Percentiles rank a stretch among this genome's conserved stretches.
Conservation (phyloP, 2,113 vertebrate genomes). For the Gymnogyps californianus region DNA sequence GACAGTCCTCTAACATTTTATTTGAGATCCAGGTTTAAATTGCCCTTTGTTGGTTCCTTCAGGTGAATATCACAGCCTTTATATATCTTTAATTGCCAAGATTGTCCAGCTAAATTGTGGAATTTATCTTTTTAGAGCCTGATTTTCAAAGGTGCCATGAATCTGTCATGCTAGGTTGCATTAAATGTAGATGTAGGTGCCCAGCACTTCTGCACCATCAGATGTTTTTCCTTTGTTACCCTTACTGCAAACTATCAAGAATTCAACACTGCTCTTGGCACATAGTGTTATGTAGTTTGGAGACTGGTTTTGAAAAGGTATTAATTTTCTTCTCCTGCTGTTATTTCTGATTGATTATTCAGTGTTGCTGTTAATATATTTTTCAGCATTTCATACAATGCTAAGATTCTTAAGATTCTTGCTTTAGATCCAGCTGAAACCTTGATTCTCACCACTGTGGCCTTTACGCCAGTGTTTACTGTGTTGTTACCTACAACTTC, state of each 20-base stretch:
- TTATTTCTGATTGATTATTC: background rate
- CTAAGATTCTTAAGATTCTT: background rate
- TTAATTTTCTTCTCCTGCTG: background rate
- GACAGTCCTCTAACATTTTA: background rate
- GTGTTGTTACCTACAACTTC: background rate
- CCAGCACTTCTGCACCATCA: background rate
- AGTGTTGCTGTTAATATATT: background rate
- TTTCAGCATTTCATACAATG: background rate
- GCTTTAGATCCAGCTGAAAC: constrained; percentile 1
- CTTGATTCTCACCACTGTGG: constrained; percentile 33
- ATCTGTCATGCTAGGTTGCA: background rate
- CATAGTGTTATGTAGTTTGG: background rate
- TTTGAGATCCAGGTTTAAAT: constrained; percentile 1
- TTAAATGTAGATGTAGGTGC: background rate
- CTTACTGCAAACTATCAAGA: background rate
- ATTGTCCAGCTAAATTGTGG: background rate
- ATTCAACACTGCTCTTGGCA: background rate
- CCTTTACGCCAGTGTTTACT: constrained; percentile 10
- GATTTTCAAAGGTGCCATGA: constrained; percentile 37
- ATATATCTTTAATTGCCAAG: background rate
- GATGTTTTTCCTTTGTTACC: background rate
- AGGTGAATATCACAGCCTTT: background rate
- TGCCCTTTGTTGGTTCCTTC: constrained; percentile 26
- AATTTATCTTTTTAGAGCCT: background rate
- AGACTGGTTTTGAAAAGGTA: background rate